Evolutionary conservation across 2,113 vertebrate genomes (phyloP), one percentile per base, ranked within the genome.

Genomic region (Chaetorhynchus papuensis): DNA sequence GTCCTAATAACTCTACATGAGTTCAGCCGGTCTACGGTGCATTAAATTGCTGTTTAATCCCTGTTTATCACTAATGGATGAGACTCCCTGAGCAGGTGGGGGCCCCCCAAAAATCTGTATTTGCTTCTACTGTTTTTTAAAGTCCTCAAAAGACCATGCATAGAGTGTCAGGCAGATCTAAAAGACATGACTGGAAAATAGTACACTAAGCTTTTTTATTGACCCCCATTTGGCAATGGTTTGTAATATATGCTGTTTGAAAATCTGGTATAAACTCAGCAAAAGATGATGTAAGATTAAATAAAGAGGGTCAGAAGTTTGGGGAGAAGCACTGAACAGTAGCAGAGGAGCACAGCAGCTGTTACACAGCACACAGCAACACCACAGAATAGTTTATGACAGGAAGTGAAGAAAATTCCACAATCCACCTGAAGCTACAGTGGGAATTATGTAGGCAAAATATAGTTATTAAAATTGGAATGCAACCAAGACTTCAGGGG

Each of bases 401-500:
- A 96, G 88, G 94, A 96, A 96, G 95, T 41, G 30, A 90, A 85
- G 83, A 94, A 93, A 95, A 95, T 92, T 96, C 85, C 94, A 79
- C 87, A 94, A 77, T 94, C 80, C 87, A 96, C 93, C 85, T 97
- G 93, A 96, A 95, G 76, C 80, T 96, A 95, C 83, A 94, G 76
- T 78, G 41, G 88, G 93, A 95, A 93, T 90, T 86, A 84, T 60
- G n/a, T 28, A 92, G 93, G 90, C 85, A 95, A 95, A 94, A 92
- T 84, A 87, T 49, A 94, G 94, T 96, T 95, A 96, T 95, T 93
- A 96, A 95, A 94, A 90, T 5, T 95, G 93, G 93, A 94, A 93
- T 76, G 69, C 45, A 76, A 94, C 94, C 90, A 95, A 92, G 83
- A 93, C 94, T 95, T 92, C 89, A 89, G 85, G 88, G 93, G 76